Conservation (phyloP, 2,113 vertebrate genomes). For the Erpornis zantholeuca region DNA sequence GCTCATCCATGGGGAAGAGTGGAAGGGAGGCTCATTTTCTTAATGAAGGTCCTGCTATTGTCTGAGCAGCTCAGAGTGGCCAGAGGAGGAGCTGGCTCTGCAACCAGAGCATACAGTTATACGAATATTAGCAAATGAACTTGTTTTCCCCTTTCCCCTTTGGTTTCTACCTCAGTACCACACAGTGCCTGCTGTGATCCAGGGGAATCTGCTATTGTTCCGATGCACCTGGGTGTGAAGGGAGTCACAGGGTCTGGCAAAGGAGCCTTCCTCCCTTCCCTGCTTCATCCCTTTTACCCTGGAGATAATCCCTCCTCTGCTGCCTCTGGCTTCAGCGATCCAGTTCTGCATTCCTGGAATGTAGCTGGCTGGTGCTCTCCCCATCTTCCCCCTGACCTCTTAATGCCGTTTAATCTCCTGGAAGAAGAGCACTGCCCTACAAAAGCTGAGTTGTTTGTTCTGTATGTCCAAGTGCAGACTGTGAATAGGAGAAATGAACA, state of each 20-base stretch:
- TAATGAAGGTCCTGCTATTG: not conserved
- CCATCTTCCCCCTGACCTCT: conserved; percentile 51
- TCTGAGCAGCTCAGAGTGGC: not conserved
- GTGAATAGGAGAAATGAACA: not conserved
- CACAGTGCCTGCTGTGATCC: conserved; percentile 24
- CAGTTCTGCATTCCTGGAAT: conserved; percentile 45
- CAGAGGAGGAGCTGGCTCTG: not conserved
- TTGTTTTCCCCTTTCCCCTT: conserved; percentile 56
- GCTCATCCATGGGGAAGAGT: not conserved
- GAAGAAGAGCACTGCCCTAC: conserved; percentile 3
- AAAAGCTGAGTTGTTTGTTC: not conserved
- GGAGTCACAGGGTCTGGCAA: conserved; percentile 37
- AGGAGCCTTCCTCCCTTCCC: conserved; percentile 31
- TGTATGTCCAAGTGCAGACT: not conserved
- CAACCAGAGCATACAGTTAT: not conserved
- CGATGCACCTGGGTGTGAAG: conserved; percentile 48
- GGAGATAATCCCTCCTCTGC: conserved; percentile 43
- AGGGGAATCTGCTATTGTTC: conserved; percentile 38
- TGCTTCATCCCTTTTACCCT: not conserved
- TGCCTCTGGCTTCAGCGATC: not conserved
- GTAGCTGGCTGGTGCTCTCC: conserved; percentile 29
- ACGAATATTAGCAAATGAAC: conserved; percentile 19
- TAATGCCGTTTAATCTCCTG: conserved; percentile 56
- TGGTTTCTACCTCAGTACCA: conserved; percentile 35
- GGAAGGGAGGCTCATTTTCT: not conserved